These are phyloP conservation scores for Bombus pyrosoma DNA, from an alignment of 1,140 invertebrate species.

Conservation along the genomic window DNA sequence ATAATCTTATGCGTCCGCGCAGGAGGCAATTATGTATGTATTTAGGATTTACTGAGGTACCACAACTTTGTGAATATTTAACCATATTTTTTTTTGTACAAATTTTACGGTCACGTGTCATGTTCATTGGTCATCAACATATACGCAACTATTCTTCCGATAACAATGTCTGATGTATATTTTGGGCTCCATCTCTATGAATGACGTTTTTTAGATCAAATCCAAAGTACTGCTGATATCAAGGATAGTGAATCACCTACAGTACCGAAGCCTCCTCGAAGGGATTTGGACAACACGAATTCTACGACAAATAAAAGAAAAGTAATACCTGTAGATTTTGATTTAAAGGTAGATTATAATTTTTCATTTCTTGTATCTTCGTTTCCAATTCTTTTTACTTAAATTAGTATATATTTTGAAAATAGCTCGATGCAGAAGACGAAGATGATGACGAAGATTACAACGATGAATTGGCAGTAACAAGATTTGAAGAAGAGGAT, in stretches of 20 bases:
- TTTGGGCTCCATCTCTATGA: not conserved
- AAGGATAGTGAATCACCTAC: constrained; percentile 50
- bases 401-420: not conserved
- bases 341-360: constrained; percentile 71
- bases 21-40: constrained; percentile 38
- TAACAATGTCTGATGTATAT: not conserved
- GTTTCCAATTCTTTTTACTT: not conserved
- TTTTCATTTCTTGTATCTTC: not conserved
- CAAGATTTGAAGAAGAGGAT: constrained; percentile 76
- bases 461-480: constrained; percentile 75
- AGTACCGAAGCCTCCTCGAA: constrained; percentile 65
- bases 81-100: no score
- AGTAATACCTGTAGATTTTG: constrained; percentile 79
- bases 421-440: constrained; percentile 75
- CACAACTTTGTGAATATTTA: not conserved
- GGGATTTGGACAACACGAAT: constrained; percentile 62
- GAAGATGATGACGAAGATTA: constrained; percentile 80
- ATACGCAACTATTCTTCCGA: not conserved
- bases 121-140: constrained; percentile 36
- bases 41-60: constrained; percentile 45
- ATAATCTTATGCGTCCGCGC: not conserved
- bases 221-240: constrained; percentile 22
- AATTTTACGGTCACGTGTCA: constrained; percentile 12
- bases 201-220: constrained; percentile 50
- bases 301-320: constrained; percentile 64